A percentile compares a stretch with the other conserved stretches of the same genome.
Evolutionary conservation across 2,888 invertebrate species (phyloP).

Genomic region (Saturnia pavonia): DNA sequence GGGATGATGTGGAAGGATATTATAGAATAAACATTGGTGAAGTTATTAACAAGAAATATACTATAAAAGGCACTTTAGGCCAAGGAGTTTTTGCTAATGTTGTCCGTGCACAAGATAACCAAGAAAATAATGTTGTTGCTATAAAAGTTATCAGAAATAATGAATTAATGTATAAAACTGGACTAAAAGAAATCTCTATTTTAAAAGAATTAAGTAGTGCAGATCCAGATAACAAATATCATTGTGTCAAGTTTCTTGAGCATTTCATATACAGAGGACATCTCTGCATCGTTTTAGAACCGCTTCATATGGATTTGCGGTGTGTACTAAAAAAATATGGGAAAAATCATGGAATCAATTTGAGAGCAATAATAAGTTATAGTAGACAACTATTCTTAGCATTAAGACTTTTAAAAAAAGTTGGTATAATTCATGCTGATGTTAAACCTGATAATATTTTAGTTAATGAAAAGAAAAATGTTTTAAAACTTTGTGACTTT

Average conservation of each 20-base stretch:
- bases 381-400: constrained; percentile 96
- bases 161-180: constrained; percentile 99
- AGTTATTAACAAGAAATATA: constrained; percentile 90
- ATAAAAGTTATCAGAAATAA: constrained; percentile 99
- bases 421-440: constrained; percentile 98
- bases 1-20: constrained; percentile 99
- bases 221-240: constrained; percentile 97
- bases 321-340: constrained; percentile 98
- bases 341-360: constrained; percentile 95
- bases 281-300: constrained; percentile 98
- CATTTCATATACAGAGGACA: constrained; percentile 99
- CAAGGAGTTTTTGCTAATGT: constrained; percentile 99
- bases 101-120: constrained; percentile 94
- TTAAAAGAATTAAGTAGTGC: constrained; percentile 96
- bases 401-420: constrained; percentile 94
- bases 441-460: constrained; percentile 99
- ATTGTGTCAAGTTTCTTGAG: constrained; percentile 92
- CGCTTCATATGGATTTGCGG: constrained; percentile 94
- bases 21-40: constrained; percentile 97
- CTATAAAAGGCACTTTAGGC: constrained; percentile 97
- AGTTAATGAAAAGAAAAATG: constrained; percentile 97
- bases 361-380: constrained; percentile 98
- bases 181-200: constrained; percentile 96
- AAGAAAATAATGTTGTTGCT: constrained; percentile 93
- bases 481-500: constrained; percentile 98